These are phyloP conservation scores for Shargacucullia verbasci DNA, from an alignment of 2,888 invertebrate genomes.

Conservation along the genomic window DNA sequence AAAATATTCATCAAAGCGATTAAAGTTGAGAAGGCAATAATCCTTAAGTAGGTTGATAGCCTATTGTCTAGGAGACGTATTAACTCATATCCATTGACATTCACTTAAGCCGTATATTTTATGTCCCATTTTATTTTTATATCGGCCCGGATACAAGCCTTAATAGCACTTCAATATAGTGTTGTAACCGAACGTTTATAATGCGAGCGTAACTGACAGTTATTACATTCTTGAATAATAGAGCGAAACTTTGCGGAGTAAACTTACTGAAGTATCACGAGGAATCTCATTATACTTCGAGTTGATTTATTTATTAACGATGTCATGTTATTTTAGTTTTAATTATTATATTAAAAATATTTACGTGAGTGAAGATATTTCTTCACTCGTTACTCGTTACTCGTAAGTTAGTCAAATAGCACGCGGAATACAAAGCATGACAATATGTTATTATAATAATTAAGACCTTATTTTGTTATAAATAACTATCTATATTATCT, in stretches of 20 bases:
- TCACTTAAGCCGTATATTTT: constrained; percentile 47
- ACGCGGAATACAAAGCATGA: no score
- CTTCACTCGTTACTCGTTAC: no score
- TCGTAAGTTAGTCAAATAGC: no score
- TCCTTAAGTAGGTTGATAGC: constrained; percentile 48
- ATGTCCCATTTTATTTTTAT: constrained; percentile 44
- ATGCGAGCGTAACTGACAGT: constrained; percentile 57
- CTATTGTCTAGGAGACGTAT: constrained; percentile 45
- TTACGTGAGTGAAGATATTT: no score
- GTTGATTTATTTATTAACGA: constrained; percentile 47
- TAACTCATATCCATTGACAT: constrained; percentile 50
- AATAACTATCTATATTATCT: no score
- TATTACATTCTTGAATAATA: constrained; percentile 74
- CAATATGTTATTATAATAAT: no score
- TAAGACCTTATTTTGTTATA: no score
- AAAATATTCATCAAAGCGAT: constrained; percentile 32
- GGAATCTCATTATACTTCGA: constrained; percentile 46
- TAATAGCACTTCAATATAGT: constrained; percentile 49
- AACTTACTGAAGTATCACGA: constrained; percentile 49
- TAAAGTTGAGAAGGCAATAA: constrained; percentile 33
- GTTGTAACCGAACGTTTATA: constrained; percentile 42
- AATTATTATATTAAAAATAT: neutral
- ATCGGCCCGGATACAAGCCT: constrained; percentile 41
- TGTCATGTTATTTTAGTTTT: constrained; percentile 2
- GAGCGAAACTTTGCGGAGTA: constrained; percentile 58